These are phyloP conservation scores for Sycophaga agraensis DNA, from an alignment of 1,140 invertebrate species.

Conservation along the genomic window DNA sequence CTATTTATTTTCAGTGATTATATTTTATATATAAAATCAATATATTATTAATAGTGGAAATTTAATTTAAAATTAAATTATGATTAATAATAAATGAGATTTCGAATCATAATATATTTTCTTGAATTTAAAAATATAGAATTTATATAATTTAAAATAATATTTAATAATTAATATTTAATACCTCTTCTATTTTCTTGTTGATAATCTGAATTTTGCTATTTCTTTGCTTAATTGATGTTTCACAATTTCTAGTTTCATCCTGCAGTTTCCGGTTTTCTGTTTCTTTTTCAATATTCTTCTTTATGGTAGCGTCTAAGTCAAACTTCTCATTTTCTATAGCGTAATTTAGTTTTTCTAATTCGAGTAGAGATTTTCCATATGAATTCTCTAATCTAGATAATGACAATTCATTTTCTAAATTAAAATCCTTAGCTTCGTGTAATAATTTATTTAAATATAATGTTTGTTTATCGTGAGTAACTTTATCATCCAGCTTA, in stretches of 20 bases:
- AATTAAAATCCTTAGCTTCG: constrained; percentile 51
- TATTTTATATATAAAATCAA: not conserved
- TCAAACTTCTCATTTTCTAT: constrained; percentile 51
- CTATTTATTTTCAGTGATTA: not conserved
- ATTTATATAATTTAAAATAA: no score
- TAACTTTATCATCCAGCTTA: constrained; percentile 68
- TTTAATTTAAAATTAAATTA: no score
- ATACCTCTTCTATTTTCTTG: constrained; percentile 61
- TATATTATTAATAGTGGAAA: no score
- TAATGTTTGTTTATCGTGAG: constrained; percentile 63
- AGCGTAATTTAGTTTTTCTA: constrained; percentile 60
- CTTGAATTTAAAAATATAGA: no score
- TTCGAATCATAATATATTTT: no score
- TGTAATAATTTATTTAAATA: constrained; percentile 57
- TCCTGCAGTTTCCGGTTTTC: constrained; percentile 56
- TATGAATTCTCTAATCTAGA: constrained; percentile 66
- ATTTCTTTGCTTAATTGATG: constrained; percentile 57
- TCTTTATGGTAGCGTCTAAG: constrained; percentile 53
- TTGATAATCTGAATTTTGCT: constrained; percentile 58
- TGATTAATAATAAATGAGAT: no score
- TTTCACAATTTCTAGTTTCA: constrained; percentile 44
- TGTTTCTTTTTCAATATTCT: constrained; percentile 56
- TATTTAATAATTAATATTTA: not conserved
- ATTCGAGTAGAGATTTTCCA: constrained; percentile 62
- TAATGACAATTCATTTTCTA: constrained; percentile 62